These are phyloP conservation scores for Cyrtonyx montezumae DNA, from an alignment of 2,113 vertebrate genomes.

Conservation along the genomic window DNA sequence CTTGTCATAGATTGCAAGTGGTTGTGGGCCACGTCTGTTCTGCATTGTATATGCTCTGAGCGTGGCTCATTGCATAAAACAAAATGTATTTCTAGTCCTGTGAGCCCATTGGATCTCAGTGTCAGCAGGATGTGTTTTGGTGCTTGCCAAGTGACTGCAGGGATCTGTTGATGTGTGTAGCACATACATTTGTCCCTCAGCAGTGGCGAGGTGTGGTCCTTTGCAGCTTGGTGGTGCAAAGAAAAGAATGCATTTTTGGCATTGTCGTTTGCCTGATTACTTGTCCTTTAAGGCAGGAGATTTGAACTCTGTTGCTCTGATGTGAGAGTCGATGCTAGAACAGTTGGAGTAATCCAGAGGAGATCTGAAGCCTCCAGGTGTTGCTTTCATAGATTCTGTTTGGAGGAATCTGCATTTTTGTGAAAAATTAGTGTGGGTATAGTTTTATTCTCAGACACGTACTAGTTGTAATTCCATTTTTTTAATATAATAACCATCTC, in stretches of 20 bases:
- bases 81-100: accelerated
- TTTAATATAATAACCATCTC: not conserved
- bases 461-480: not conserved
- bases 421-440: accelerated
- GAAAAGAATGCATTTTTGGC: not conserved
- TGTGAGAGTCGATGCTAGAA: not conserved
- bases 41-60: accelerated
- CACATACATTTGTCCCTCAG: accelerated
- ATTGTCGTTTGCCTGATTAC: not conserved
- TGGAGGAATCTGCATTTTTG: not conserved
- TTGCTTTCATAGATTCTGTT: not conserved
- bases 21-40: not conserved
- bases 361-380: not conserved
- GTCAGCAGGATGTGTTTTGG: not conserved
- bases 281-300: not conserved
- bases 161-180: accelerated
- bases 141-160: not conserved
- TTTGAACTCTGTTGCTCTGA: not conserved
- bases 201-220: no score
- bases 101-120: accelerated
- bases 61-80: not conserved
- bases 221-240: not conserved
- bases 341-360: not conserved
- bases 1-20: not conserved
- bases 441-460: not conserved